Percentiles rank a stretch among this genome's conserved stretches.
phyloP scores from a whole-genome alignment of 2,888 invertebrate species.

The Peribatodes rhomboidaria region DNA sequence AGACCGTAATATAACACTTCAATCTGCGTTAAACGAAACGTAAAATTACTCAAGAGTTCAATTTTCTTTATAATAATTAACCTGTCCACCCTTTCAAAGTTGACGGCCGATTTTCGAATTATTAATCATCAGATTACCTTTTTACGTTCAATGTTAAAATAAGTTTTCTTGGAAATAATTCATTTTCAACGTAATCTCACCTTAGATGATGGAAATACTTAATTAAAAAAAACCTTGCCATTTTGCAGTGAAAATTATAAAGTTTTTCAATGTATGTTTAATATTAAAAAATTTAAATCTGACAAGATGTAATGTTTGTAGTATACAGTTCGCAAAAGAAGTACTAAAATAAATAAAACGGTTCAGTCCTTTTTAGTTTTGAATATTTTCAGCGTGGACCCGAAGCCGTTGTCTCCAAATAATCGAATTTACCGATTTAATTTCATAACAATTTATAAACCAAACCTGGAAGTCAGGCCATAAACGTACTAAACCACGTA shows the following conservation, averaged over 20 bases:
- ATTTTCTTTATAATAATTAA: constrained; percentile 49
- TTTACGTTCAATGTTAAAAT: constrained; percentile 23
- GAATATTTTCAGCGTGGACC: no score
- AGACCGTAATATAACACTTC: constrained; percentile 49
- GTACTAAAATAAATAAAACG: no score
- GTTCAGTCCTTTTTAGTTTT: no score
- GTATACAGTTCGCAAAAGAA: no score
- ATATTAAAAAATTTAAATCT: no score
- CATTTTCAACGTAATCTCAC: neutral
- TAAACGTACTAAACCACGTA: constrained; percentile 18
- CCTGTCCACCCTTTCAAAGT: constrained; percentile 45
- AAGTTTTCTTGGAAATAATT: constrained; percentile 9
- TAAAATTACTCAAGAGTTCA: constrained; percentile 48
- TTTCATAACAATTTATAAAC: constrained; percentile 10
- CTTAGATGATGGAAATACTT: neutral
- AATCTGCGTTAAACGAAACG: constrained; percentile 49
- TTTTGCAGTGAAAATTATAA: no score
- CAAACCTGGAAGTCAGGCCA: constrained; percentile 11
- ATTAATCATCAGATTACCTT: constrained; percentile 37
- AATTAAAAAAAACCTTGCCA: no score
- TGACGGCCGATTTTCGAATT: constrained; percentile 40
- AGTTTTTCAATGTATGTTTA: no score
- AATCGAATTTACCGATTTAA: neutral
- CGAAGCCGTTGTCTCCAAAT: no score
- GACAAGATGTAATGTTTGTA: no score